Percentiles rank a stretch among this genome's conserved stretches.
Conservation (phyloP, 2,113 vertebrate species). For the Vidua macroura region DNA sequence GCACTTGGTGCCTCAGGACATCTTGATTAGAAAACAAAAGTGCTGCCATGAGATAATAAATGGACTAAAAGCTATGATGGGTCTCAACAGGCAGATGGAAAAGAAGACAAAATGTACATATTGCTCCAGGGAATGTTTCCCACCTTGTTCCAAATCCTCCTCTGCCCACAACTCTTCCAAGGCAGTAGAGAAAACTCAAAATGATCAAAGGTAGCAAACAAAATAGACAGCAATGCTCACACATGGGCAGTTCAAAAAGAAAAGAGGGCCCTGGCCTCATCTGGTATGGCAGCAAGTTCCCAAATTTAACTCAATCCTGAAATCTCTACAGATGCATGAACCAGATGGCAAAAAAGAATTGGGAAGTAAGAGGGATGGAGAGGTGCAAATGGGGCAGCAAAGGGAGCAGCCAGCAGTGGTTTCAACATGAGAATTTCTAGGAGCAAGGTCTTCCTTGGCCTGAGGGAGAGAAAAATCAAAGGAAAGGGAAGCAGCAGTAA, state of each 20-base stretch:
- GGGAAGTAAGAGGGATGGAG: background rate
- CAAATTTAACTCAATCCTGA: background rate
- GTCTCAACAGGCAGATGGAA: background rate
- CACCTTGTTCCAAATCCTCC: background rate
- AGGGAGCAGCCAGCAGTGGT: background rate
- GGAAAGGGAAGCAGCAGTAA: background rate
- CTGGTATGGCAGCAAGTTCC: background rate
- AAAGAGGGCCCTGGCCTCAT: background rate
- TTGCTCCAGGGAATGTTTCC: background rate
- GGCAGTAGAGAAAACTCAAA: background rate
- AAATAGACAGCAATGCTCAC: background rate
- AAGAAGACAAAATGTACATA: background rate
- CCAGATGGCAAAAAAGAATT: background rate
- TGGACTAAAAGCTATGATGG: background rate
- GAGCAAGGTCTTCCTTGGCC: background rate
- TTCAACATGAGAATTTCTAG: background rate
- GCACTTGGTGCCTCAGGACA: background rate
- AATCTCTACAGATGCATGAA: background rate
- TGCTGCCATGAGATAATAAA: background rate
- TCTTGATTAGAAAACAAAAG: constrained; percentile 14
- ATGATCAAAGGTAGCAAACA: background rate
- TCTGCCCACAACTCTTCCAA: background rate
- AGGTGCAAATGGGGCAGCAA: background rate
- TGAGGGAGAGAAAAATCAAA: background rate
- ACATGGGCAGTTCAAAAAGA: background rate